Evolutionary conservation across 2,888 invertebrate species (phyloP).

Genomic region (Patella caerulea): DNA sequence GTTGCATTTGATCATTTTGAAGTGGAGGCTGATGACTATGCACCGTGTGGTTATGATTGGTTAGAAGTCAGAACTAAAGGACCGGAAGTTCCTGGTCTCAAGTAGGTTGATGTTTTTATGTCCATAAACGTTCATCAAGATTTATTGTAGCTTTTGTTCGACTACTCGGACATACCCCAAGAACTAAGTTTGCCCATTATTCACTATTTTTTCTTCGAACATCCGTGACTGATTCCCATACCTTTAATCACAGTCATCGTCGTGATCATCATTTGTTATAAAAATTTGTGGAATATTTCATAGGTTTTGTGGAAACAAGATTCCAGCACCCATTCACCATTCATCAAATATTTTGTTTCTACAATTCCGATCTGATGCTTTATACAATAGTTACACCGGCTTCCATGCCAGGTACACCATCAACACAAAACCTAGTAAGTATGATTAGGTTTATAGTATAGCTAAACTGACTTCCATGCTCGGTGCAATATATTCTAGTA

Average conservation of each 20-base stretch:
- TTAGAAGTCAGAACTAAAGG: constrained; percentile 38
- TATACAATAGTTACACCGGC: constrained; percentile 27
- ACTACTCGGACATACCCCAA: not conserved
- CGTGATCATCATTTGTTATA: too few species aligned
- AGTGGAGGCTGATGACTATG: constrained; percentile 32
- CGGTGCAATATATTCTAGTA: not conserved
- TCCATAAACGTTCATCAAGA: not conserved
- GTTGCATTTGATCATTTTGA: constrained; percentile 30
- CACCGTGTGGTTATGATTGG: constrained; percentile 41
- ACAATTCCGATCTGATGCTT: constrained; percentile 32
- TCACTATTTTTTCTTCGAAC: too few species aligned
- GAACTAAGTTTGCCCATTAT: not conserved
- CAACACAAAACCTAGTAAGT: not conserved
- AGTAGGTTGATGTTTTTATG: constrained; percentile 21
- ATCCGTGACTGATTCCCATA: too few species aligned
- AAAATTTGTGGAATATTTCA: not conserved
- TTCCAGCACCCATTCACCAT: constrained; percentile 19
- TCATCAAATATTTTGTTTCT: constrained; percentile 25
- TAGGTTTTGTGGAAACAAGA: constrained; percentile 34
- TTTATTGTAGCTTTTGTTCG: not conserved
- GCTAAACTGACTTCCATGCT: not conserved
- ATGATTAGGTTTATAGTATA: not conserved
- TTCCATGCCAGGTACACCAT: constrained; percentile 30
- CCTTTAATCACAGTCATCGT: too few species aligned
- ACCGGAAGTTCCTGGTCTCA: constrained; percentile 37